Percentiles rank a stretch among this genome's conserved stretches.
phyloP scores from a whole-genome alignment of 1,140 invertebrate species.

The Teleogryllus occipitalis region DNA sequence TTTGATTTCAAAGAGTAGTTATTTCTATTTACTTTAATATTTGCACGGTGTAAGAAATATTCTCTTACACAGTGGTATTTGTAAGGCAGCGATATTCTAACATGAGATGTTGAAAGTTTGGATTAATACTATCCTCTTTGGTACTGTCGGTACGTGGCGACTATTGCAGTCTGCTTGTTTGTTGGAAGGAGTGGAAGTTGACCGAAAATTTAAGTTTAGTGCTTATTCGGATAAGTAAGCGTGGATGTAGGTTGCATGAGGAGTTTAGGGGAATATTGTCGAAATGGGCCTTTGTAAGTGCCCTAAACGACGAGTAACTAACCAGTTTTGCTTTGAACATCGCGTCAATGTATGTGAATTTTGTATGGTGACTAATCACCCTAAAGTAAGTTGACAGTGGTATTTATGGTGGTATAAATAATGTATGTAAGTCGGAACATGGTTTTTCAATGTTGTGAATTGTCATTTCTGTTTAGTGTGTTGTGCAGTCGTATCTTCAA shows the following conservation, averaged over 20 bases:
- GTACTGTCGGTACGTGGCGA: too few relatives aligned
- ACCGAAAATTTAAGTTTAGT: background rate
- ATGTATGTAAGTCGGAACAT: background rate
- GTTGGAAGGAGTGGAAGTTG: too few relatives aligned
- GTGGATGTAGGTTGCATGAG: background rate
- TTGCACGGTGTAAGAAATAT: too few relatives aligned
- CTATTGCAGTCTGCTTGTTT: too few relatives aligned
- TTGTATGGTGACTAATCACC: slow-evolving; percentile 93
- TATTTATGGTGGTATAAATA: background rate
- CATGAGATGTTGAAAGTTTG: too few relatives aligned
- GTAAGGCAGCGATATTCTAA: too few relatives aligned
- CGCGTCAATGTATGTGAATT: slow-evolving; percentile 97
- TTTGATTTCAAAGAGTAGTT: too few relatives aligned
- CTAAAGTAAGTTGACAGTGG: slow-evolving; percentile 59
- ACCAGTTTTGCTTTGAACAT: slow-evolving; percentile 98
- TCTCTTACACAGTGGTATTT: too few relatives aligned
- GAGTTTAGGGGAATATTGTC: background rate
- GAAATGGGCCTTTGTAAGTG: slow-evolving; percentile 95
- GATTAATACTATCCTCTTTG: too few relatives aligned
- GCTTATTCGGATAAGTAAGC: background rate
- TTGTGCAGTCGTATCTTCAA: slow-evolving; percentile 93
- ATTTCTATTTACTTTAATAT: too few relatives aligned
- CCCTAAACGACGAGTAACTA: slow-evolving; percentile 91
- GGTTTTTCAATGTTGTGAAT: slow-evolving; percentile 12
- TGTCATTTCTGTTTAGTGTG: slow-evolving; percentile 65